Conservation (phyloP, 2,113 vertebrate genomes). For the Edolisoma coerulescens region DNA sequence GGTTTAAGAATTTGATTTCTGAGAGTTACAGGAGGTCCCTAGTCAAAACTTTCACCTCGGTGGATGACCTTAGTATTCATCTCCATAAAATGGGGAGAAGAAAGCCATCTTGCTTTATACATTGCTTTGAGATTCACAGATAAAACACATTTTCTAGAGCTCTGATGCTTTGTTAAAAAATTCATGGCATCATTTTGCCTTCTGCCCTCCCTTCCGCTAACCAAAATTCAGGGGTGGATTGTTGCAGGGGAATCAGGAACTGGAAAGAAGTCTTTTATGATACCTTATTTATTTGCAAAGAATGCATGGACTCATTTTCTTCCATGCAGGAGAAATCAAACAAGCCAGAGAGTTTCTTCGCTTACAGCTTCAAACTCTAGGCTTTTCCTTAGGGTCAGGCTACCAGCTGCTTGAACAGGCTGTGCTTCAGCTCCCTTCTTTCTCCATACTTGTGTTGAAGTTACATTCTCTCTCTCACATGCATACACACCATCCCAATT, state of each 20-base stretch:
- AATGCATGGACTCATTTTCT: neutral
- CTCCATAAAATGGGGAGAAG: neutral
- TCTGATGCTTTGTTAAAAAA: slow-evolving; percentile 18
- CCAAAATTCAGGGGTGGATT: neutral
- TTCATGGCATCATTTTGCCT: neutral
- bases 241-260: neutral
- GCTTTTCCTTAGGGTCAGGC: slow-evolving; percentile 3
- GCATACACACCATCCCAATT: neutral
- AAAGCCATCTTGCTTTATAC: neutral
- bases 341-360: neutral
- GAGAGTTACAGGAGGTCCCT: neutral
- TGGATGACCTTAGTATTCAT: neutral
- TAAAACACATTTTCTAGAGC: neutral
- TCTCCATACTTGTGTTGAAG: neutral
- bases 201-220: neutral
- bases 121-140: neutral
- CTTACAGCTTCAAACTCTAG: neutral
- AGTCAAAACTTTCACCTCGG: neutral
- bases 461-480: neutral
- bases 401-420: slow-evolving; percentile 17
- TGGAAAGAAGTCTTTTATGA: neutral
- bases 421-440: neutral
- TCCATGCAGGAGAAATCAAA: neutral
- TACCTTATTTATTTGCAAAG: slow-evolving; percentile 16
- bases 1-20: neutral